These are phyloP conservation scores for Caiman crocodilus DNA, from an alignment of 2,797 vertebrate species.

Conservation along the genomic window DNA sequence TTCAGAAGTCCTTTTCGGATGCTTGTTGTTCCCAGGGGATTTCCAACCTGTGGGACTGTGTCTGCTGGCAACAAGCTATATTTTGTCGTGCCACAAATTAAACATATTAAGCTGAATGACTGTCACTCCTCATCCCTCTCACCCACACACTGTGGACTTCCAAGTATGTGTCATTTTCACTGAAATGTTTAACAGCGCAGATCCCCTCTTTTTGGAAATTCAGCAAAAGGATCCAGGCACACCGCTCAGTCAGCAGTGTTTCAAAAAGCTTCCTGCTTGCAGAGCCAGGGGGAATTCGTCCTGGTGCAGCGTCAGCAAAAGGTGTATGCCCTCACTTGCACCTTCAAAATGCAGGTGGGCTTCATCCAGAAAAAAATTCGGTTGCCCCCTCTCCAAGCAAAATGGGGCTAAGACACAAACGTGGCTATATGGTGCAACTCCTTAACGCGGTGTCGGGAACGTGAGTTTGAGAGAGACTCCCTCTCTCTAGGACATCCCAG, in stretches of 20 bases:
- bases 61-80: constrained; percentile 42
- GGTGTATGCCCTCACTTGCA: neutral
- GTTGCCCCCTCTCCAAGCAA: neutral
- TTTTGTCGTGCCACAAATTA: constrained; percentile 37
- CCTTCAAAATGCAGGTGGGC: neutral
- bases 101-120: constrained; percentile 38
- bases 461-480: neutral
- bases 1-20: constrained; percentile 24
- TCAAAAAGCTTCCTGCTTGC: neutral
- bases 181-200: neutral
- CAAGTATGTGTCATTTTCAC: neutral
- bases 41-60: constrained; percentile 30
- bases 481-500: neutral
- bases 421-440: neutral
- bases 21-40: constrained; percentile 36
- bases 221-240: neutral
- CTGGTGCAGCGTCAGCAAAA: neutral
- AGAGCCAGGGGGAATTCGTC: neutral
- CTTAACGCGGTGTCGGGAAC: neutral
- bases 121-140: neutral
- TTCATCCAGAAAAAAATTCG: neutral
- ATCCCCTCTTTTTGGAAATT: constrained; percentile 20
- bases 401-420: neutral
- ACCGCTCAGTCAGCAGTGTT: neutral
- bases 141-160: constrained; percentile 22